Evolutionary conservation across 2,113 vertebrate species (phyloP).

Genomic region (Telmatochromis bifrenatus): DNA sequence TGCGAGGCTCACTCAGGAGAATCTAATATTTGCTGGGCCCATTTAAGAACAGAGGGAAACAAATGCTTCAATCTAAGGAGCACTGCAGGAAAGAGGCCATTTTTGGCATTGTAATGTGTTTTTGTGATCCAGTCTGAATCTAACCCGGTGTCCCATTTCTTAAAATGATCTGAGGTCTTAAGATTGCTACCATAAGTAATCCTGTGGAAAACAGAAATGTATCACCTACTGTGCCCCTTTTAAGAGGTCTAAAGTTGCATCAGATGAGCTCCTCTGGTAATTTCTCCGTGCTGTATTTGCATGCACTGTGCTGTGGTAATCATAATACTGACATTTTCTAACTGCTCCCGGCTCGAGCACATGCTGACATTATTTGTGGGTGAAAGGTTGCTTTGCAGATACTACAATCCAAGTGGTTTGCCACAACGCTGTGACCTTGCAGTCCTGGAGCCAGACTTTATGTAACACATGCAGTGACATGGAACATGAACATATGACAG

Average conservation of each 20-base stretch:
- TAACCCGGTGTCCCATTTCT: neutral
- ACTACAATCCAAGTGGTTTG: slow-evolving; percentile 7
- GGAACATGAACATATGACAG: slow-evolving; percentile 9
- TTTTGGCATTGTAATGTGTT: neutral
- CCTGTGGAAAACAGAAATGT: neutral
- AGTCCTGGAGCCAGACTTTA: slow-evolving; percentile 12
- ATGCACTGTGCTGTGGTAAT: neutral
- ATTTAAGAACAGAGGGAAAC: neutral
- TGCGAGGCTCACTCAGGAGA: neutral
- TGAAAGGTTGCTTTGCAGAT: slow-evolving; percentile 25
- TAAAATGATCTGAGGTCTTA: neutral
- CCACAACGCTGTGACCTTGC: slow-evolving; percentile 5
- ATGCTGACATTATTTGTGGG: slow-evolving; percentile 7
- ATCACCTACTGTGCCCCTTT: neutral
- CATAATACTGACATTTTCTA: neutral
- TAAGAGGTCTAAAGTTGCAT: neutral
- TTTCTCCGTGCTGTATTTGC: neutral
- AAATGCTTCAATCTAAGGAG: neutral
- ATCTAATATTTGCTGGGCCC: neutral
- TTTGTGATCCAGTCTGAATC: neutral
- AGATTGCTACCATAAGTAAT: neutral
- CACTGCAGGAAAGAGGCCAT: neutral
- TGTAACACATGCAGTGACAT: neutral
- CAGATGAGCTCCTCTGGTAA: neutral
- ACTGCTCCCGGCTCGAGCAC: neutral